Conservation (phyloP, 2,113 vertebrate genomes). For the Thomomys bottae region DNA sequence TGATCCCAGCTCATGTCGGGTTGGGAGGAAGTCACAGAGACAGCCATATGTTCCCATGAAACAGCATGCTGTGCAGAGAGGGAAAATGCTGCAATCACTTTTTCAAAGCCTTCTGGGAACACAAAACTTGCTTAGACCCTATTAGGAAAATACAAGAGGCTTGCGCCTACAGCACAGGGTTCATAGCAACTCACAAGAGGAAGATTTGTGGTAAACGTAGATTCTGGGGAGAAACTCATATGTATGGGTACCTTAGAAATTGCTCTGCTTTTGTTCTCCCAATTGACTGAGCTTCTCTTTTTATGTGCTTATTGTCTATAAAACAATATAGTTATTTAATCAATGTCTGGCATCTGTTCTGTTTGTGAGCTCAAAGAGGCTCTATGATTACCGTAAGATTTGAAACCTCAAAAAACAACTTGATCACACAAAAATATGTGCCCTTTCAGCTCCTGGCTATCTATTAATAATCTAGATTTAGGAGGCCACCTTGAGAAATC, state of each 20-base stretch:
- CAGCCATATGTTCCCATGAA: conserved; percentile 44
- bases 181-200: conserved; percentile 19
- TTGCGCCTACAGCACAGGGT: not conserved
- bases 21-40: not conserved
- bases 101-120: conserved; percentile 17
- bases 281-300: conserved; percentile 17
- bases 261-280: not conserved
- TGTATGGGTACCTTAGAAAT: not conserved
- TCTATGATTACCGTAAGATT: conserved; percentile 15
- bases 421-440: not conserved
- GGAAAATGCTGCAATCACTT: conserved; percentile 37
- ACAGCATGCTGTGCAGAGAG: not conserved
- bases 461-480: not conserved
- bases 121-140: conserved; percentile 15
- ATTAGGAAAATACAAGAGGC: not conserved
- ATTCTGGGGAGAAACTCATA: not conserved
- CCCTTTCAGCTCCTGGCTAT: not conserved
- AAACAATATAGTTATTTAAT: not conserved
- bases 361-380: not conserved
- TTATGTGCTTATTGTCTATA: not conserved
- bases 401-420: conserved; percentile 53
- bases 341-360: not conserved
- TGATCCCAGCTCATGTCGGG: conserved; percentile 10
- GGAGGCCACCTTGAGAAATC: not conserved
- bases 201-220: conserved; percentile 1